Evolutionary conservation across 1,140 invertebrate species (phyloP).

Genomic region (Neoseiulus cucumeris): DNA sequence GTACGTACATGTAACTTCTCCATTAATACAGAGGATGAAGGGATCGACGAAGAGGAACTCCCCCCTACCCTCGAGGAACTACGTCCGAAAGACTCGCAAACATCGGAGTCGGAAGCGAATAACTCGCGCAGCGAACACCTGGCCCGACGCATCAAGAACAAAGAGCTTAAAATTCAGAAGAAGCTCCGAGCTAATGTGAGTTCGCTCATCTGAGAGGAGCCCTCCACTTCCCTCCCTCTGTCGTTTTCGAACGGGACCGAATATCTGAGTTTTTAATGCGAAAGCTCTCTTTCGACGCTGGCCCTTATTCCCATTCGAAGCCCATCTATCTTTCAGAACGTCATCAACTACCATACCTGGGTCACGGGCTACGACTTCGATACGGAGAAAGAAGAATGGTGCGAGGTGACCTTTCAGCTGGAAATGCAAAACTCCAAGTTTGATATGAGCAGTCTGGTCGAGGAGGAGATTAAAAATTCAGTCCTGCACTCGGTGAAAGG

Average conservation of each 20-base stretch:
- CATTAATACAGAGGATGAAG: not conserved
- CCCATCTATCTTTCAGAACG: conserved; percentile 18
- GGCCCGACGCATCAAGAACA: not conserved
- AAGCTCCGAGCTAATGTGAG: not conserved
- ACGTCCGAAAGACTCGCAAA: conserved; percentile 14
- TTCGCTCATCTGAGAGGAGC: not conserved
- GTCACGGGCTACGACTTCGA: conserved; percentile 55
- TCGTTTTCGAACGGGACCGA: too few relatives aligned
- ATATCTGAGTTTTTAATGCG: too few relatives aligned
- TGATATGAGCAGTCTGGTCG: conserved; percentile 59
- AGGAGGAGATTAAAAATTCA: conserved; percentile 45
- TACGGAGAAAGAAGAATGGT: conserved; percentile 45
- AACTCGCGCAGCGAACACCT: not conserved
- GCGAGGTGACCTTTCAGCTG: conserved; percentile 41
- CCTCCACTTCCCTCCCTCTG: too few relatives aligned
- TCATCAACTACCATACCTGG: conserved; percentile 20
- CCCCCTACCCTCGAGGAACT: not conserved
- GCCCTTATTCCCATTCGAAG: too few relatives aligned
- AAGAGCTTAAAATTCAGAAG: not conserved
- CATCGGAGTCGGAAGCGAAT: not conserved
- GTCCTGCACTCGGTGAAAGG: conserved; percentile 56
- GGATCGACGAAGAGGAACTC: conserved; percentile 7
- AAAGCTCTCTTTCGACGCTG: too few relatives aligned
- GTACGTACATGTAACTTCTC: not conserved
- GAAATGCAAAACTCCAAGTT: conserved; percentile 30